Percentiles rank a stretch among this genome's conserved stretches.
Evolutionary conservation across 2,113 vertebrate genomes (phyloP).

Genomic region (Corydoras maculifer): DNA sequence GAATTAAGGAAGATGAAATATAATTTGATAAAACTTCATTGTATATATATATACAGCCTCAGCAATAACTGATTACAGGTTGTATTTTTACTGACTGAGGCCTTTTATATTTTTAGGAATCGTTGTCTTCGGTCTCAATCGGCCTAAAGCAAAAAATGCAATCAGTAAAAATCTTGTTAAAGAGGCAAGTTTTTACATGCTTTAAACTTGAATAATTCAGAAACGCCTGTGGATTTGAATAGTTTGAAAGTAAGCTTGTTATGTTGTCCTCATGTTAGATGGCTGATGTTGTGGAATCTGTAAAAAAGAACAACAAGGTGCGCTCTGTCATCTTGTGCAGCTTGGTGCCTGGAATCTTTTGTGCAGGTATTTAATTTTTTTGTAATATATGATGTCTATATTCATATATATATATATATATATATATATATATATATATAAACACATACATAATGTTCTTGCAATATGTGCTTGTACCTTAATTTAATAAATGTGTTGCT

Average conservation of each 20-base stretch:
- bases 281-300: conserved; percentile 79
- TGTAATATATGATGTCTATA: no score
- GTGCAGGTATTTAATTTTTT: conserved; percentile 75
- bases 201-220: background rate
- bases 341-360: conserved; percentile 92
- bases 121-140: conserved; percentile 91
- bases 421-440: no score
- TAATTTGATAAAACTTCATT: background rate
- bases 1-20: background rate
- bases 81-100: background rate
- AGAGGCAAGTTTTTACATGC: conserved; percentile 70
- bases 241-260: background rate
- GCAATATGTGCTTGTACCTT: no score
- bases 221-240: background rate
- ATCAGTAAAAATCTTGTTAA: conserved; percentile 90
- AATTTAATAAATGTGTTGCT: no score
- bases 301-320: conserved; percentile 89
- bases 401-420: no score
- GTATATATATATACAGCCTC: no score
- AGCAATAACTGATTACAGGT: background rate
- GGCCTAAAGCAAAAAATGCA: conserved; percentile 90
- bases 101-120: conserved; percentile 70
- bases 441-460: no score
- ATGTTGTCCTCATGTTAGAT: conserved; percentile 62
- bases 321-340: conserved; percentile 88